Conservation (phyloP, 2,888 invertebrate species). For the Himalopsyche kuldschensis region DNA sequence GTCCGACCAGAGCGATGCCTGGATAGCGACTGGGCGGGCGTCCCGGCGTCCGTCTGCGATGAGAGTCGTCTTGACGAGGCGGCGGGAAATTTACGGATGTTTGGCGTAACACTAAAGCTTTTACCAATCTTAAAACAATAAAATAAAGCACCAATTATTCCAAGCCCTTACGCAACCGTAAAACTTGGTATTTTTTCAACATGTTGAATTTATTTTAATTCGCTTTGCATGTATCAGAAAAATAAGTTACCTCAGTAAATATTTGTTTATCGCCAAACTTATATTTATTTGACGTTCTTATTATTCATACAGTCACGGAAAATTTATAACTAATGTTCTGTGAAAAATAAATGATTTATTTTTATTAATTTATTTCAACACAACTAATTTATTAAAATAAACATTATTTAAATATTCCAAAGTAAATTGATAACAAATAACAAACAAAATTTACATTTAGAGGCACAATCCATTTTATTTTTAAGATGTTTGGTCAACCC, state of each 20-base stretch:
- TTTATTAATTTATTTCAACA: neutral
- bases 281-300: neutral
- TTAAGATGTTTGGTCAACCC: too few species aligned
- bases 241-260: neutral
- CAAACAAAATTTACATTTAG: too few species aligned
- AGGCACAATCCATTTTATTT: too few species aligned
- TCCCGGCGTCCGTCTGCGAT: neutral
- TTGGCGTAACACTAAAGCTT: too few species aligned
- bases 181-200: too few species aligned
- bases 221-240: neutral
- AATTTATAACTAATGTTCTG: neutral
- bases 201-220: too few species aligned
- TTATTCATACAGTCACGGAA: neutral
- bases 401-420: neutral
- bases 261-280: neutral
- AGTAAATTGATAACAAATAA: too few species aligned
- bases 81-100: neutral
- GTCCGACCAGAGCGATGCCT: conserved; percentile 18
- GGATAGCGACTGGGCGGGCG: conserved; percentile 6
- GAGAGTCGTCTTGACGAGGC: neutral
- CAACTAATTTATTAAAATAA: neutral
- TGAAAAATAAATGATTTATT: neutral
- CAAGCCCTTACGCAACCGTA: too few species aligned
- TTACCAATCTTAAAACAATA: too few species aligned
- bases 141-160: too few species aligned